Evolutionary conservation across 2,113 vertebrate genomes (phyloP).

Genomic region (Mustelus asterias): DNA sequence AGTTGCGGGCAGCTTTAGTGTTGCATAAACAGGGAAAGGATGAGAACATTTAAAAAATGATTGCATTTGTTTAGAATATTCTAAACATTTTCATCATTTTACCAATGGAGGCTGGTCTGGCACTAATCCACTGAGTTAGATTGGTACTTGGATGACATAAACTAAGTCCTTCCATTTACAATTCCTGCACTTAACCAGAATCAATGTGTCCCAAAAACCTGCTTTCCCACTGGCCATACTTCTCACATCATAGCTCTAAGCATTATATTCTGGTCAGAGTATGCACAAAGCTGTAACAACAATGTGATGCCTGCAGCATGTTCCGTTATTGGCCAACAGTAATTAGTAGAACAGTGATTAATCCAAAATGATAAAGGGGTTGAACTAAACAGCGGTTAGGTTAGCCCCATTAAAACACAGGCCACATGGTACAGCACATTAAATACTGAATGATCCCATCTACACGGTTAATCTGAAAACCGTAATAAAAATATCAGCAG

Average conservation of each 20-base stretch:
- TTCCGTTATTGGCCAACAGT: neutral
- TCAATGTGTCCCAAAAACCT: neutral
- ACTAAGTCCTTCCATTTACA: neutral
- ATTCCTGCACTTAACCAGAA: neutral
- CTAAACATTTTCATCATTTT: neutral
- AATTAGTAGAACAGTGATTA: neutral
- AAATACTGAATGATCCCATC: slow-evolving; percentile 36
- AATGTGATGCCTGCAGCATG: neutral
- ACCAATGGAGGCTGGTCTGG: neutral
- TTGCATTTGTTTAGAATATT: neutral
- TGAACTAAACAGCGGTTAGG: neutral
- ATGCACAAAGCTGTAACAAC: neutral
- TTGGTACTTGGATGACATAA: neutral
- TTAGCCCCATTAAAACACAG: neutral
- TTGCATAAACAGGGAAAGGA: neutral
- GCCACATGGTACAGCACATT: neutral
- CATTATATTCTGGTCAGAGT: neutral
- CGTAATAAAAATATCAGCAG: slow-evolving; percentile 31
- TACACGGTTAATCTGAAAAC: slow-evolving; percentile 38
- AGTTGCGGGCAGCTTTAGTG: neutral
- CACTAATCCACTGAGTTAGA: neutral
- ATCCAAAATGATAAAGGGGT: neutral
- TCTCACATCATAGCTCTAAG: neutral
- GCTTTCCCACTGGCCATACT: neutral
- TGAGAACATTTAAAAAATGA: neutral